Base-by-base conservation (phyloP, 2,888 invertebrate genomes). In the Rhabditoides inermis region DNA sequence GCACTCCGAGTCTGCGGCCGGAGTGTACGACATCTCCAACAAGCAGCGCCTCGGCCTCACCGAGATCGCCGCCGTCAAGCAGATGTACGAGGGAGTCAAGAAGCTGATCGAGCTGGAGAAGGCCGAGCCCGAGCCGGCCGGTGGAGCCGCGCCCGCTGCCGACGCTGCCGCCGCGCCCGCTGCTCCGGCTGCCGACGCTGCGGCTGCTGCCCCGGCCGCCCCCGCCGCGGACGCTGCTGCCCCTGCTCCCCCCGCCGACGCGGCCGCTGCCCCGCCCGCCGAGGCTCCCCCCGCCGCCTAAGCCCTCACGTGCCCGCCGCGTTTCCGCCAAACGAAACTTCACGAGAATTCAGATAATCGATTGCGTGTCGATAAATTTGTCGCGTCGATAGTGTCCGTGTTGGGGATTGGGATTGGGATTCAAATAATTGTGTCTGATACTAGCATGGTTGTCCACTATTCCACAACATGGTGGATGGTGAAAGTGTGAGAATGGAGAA, bases 81-180 rank as follows among this genome's bases (percentile, higher is more conserved):
- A 88, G 74, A 88, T 86, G 68, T 82, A 84, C 35, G 84, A 85
- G 2, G 88, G 88, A 0, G 82, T 86, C 10, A 77, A 88, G 71
- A 90, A 90, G 82, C 84, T 90, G 80, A 90, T 90, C 83, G 90
- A 89, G 83, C 85, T 90, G 79, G 90, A 90, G 82, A 59, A 58
- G 44, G 56, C 52, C 15, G 32, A 15, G 32, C 15, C 32, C 32
- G 32, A 6, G 32, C 32, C 32, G 6, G 32, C 15, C 32, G 32
- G 6, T 32, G 32, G 6, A 6, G 6, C 6, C 15, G 6, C 7
- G 15, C 15, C 15, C 15, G 32, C 32, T 32, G 32, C 15, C 32
- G 32, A 6, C 7, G 32, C 32, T 32, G 32, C 32, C 39, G 39
- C 12, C 12, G 39, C n/a, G 5, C n/a, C 39, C 5, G n/a, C 7